Evolutionary conservation across 2,888 invertebrate genomes (phyloP).

Genomic region (Agonum fuliginosum): DNA sequence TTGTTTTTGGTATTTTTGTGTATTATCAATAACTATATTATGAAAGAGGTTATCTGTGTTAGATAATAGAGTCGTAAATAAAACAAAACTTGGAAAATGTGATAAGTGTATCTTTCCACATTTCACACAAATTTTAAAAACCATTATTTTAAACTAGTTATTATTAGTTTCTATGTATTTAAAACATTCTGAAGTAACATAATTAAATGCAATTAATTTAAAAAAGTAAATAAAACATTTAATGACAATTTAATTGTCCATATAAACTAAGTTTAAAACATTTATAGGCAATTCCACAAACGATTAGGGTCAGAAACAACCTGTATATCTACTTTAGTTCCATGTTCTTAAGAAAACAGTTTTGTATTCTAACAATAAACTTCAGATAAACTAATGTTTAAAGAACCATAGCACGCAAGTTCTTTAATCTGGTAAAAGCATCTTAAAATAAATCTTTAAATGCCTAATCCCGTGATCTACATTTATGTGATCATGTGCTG

Average conservation of each 20-base stretch:
- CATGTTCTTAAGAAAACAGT: not conserved
- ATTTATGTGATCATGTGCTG: not conserved
- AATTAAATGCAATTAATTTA: too few relatives aligned
- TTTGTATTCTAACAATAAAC: not conserved
- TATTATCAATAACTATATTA: not conserved
- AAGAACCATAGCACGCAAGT: slow-evolving; percentile 16
- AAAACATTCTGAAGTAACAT: too few relatives aligned
- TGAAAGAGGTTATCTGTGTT: not conserved
- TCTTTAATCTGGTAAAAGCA: slow-evolving; percentile 29
- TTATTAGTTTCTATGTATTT: too few relatives aligned
- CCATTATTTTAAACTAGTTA: too few relatives aligned
- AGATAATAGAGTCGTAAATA: not conserved
- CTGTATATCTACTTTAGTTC: not conserved
- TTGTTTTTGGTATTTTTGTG: not conserved
- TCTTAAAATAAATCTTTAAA: slow-evolving; percentile 69
- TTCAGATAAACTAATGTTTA: not conserved
- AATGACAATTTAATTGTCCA: too few relatives aligned
- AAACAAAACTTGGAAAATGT: not conserved
- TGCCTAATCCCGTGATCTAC: slow-evolving; percentile 64
- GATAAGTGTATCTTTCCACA: too few relatives aligned
- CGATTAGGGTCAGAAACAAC: slow-evolving; percentile 2
- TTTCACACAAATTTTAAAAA: too few relatives aligned
- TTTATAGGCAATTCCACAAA: not conserved
- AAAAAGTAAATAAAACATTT: too few relatives aligned
- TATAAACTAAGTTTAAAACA: too few relatives aligned